Percentiles rank a stretch among this genome's conserved stretches.
These are phyloP conservation scores for Acrocyrtus sp. DNA, from an alignment of 2,888 invertebrate genomes.

Conservation along the genomic window DNA sequence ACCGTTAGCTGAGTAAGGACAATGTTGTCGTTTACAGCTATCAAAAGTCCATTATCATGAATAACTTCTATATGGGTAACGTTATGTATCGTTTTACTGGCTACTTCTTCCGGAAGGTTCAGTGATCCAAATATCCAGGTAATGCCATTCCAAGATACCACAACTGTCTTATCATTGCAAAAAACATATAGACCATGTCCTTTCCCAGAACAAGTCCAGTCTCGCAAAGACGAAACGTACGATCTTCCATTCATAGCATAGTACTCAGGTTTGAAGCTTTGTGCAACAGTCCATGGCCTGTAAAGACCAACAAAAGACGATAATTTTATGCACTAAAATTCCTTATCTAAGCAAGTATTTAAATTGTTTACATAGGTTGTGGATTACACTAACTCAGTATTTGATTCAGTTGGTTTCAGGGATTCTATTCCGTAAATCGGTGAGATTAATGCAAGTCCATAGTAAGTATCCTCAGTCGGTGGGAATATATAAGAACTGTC, in stretches of 20 bases:
- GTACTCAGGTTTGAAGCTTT: slow-evolving; percentile 7
- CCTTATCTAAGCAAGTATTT: too few relatives aligned
- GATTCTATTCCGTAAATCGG: slow-evolving; percentile 5
- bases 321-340: too few relatives aligned
- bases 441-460: slow-evolving; percentile 25
- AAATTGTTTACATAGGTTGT: too few relatives aligned
- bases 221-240: not conserved
- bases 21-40: slow-evolving; percentile 1
- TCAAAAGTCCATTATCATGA: slow-evolving; percentile 7
- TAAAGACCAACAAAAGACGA: too few relatives aligned
- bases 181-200: slow-evolving; percentile 30
- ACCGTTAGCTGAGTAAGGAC: not conserved
- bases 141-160: slow-evolving; percentile 20
- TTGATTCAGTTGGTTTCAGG: slow-evolving; percentile 9
- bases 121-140: slow-evolving; percentile 21
- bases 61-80: slow-evolving; percentile 7
- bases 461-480: not conserved
- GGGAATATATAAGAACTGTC: slow-evolving; percentile 1
- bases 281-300: not conserved
- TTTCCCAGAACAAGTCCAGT: slow-evolving; percentile 18
- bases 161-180: slow-evolving; percentile 16
- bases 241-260: not conserved
- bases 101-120: not conserved
- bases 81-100: not conserved
- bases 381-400: slow-evolving; percentile 4